Evolutionary conservation across 2,888 invertebrate genomes (phyloP).

Genomic region (Patella depressa): DNA sequence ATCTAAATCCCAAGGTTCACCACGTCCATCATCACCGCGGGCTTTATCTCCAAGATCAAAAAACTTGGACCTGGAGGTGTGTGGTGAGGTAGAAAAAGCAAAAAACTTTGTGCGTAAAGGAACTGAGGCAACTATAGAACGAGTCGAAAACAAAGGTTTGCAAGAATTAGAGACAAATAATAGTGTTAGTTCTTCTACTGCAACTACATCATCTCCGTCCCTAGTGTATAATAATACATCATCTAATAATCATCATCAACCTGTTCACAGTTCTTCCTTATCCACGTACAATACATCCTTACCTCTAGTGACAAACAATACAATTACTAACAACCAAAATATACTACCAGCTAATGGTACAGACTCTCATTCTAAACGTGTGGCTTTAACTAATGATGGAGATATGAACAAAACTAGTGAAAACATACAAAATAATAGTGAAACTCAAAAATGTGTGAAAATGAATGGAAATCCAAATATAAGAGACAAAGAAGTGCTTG

Average conservation of each 20-base stretch:
- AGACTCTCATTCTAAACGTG: not conserved
- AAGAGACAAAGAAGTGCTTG: not conserved
- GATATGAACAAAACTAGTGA: constrained; percentile 13
- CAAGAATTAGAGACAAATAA: not conserved
- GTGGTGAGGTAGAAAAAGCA: constrained; percentile 47
- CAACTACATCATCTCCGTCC: not conserved
- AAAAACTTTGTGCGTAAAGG: constrained; percentile 35
- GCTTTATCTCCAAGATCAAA: constrained; percentile 18
- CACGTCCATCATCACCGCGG: constrained; percentile 21
- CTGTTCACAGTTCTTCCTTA: not conserved
- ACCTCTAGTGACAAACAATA: constrained; percentile 5
- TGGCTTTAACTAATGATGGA: constrained; percentile 1
- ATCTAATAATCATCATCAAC: constrained; percentile 8
- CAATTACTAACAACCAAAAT: not conserved
- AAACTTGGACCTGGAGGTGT: constrained; percentile 42
- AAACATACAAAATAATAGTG: constrained; percentile 3
- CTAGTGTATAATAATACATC: not conserved
- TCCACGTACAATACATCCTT: too few relatives aligned
- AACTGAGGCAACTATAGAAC: not conserved
- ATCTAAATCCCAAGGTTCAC: not conserved
- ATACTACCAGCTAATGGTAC: not conserved
- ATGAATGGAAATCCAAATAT: not conserved
- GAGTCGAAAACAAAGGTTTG: not conserved
- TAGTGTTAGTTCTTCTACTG: not conserved
- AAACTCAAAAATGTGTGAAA: constrained; percentile 3